These are phyloP conservation scores for Myotis vivesi DNA, from an alignment of 2,797 vertebrate genomes.

Conservation along the genomic window DNA sequence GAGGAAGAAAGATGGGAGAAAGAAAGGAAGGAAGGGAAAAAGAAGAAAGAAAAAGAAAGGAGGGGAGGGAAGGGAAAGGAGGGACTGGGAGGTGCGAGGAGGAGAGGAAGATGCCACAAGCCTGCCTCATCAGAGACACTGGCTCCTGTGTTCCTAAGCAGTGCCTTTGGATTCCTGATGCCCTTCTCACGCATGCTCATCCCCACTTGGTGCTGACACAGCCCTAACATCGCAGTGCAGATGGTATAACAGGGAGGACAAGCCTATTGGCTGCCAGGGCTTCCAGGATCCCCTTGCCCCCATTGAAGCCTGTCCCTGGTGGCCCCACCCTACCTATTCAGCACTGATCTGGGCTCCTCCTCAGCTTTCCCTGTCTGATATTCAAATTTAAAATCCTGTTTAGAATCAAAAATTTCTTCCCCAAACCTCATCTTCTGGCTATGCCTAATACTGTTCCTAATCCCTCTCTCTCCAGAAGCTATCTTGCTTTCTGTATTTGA, in stretches of 20 bases:
- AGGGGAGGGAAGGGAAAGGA: no score
- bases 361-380: not conserved
- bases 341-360: not conserved
- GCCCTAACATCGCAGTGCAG: not conserved
- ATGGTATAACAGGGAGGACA: not conserved
- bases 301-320: not conserved
- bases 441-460: not conserved
- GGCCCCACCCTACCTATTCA: not conserved
- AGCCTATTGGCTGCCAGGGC: not conserved
- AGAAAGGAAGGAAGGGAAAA: fast-evolving
- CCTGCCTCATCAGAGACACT: not conserved
- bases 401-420: not conserved
- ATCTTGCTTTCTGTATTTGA: not conserved
- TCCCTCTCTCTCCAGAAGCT: not conserved
- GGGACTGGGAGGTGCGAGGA: not conserved
- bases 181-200: not conserved
- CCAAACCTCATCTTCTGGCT: not conserved
- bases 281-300: not conserved
- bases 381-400: not conserved
- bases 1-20: no score
- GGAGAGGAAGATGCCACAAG: not conserved
- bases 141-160: not conserved
- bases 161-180: not conserved
- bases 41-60: fast-evolving
- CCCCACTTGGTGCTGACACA: not conserved